Conservation (phyloP, 2,113 vertebrate genomes). For the Leucosticte australis region DNA sequence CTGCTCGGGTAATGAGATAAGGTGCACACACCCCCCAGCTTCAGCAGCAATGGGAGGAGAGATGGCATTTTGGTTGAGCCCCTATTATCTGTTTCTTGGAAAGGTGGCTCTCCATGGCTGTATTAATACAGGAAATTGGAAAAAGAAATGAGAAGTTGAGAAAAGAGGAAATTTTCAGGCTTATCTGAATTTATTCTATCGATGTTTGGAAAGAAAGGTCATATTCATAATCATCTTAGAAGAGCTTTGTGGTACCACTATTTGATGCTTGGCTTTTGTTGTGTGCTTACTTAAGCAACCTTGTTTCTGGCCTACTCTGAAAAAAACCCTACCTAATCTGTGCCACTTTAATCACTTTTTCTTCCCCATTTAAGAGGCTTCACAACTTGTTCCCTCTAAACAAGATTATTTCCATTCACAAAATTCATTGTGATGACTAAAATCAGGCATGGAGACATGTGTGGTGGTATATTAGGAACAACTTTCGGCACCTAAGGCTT, state of each 20-base stretch:
- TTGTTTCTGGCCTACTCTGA: neutral
- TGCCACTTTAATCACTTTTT: neutral
- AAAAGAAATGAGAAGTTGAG: neutral
- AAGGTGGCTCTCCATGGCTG: neutral
- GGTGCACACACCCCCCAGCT: fast-evolving
- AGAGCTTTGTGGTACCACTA: neutral
- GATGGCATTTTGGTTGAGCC: neutral
- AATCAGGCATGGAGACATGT: neutral
- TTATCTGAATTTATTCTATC: neutral
- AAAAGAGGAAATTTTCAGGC: neutral
- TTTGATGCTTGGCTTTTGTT: neutral
- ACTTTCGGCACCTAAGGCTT: neutral
- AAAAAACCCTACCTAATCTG: fast-evolving
- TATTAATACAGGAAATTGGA: neutral
- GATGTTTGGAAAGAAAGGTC: fast-evolving
- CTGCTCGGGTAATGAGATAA: neutral
- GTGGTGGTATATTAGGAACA: neutral
- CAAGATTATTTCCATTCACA: neutral
- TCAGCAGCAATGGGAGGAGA: neutral
- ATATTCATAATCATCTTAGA: neutral
- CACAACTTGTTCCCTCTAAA: neutral
- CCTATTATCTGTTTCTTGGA: neutral
- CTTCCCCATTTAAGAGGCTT: neutral
- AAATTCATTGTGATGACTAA: neutral
- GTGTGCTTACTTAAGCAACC: fast-evolving